Percentiles rank a stretch among this genome's conserved stretches.
phyloP scores from a whole-genome alignment of 2,113 vertebrate genomes.

The Anhinga anhinga region DNA sequence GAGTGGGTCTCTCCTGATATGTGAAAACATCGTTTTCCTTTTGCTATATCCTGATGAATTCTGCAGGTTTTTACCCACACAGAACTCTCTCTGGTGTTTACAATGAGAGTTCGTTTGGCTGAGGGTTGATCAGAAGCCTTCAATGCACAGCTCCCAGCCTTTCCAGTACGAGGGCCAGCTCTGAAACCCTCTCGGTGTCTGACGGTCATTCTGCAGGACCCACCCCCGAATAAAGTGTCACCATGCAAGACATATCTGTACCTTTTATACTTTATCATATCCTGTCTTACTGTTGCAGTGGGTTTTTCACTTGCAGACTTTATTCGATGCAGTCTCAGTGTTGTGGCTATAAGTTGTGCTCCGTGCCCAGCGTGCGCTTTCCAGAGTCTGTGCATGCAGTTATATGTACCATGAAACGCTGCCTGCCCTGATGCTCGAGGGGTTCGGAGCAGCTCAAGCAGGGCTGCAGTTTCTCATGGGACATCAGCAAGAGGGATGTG shows the following conservation, averaged over 20 bases:
- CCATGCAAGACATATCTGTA: background rate
- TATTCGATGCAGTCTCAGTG: background rate
- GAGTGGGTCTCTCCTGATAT: background rate
- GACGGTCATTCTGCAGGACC: background rate
- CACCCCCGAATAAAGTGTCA: background rate
- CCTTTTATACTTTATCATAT: background rate
- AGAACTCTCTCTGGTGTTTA: background rate
- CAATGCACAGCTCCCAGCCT: background rate
- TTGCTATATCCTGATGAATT: background rate
- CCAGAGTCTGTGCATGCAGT: accelerated
- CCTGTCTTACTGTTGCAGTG: background rate
- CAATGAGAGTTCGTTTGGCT: background rate
- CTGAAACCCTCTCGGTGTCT: background rate
- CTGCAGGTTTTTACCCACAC: background rate
- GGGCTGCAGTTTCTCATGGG: background rate
- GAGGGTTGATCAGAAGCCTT: background rate
- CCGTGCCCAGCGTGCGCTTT: accelerated
- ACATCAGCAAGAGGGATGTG: background rate
- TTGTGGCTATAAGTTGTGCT: accelerated
- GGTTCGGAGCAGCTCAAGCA: background rate
- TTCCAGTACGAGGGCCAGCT: accelerated
- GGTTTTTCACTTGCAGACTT: background rate
- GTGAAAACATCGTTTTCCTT: background rate
- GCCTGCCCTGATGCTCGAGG: background rate
- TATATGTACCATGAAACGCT: accelerated